These are phyloP conservation scores for Okapia johnstoni DNA, from an alignment of 2,113 vertebrate genomes.

Conservation along the genomic window DNA sequence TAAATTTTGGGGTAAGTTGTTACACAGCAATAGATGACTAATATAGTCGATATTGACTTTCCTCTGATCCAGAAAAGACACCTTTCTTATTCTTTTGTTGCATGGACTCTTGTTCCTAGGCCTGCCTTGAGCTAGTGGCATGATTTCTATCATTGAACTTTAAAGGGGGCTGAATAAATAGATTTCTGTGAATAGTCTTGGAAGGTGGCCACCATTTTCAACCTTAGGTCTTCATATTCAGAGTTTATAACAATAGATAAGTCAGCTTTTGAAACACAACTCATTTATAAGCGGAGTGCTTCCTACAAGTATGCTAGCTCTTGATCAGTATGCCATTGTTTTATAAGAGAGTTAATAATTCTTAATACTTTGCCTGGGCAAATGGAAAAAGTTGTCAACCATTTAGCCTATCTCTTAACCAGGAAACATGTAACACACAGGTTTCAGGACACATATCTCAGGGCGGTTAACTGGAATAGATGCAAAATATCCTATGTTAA, in stretches of 20 bases:
- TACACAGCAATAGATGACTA: neutral
- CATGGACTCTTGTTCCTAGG: neutral
- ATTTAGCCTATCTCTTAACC: neutral
- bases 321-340: neutral
- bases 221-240: neutral
- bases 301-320: neutral
- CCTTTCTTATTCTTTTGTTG: slow-evolving; percentile 16
- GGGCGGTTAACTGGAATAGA: neutral
- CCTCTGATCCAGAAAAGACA: neutral
- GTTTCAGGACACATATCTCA: neutral
- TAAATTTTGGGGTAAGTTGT: neutral
- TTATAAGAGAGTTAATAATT: neutral
- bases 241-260: slow-evolving; percentile 41
- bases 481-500: neutral
- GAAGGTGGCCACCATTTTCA: neutral
- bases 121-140: neutral
- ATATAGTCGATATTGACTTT: neutral
- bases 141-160: neutral
- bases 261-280: slow-evolving; percentile 24
- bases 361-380: neutral
- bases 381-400: neutral
- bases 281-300: neutral
- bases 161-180: neutral
- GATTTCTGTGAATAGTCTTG: neutral
- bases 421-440: neutral